Base-by-base conservation (phyloP, 2,888 invertebrate species). In the Itoplectis maculator region DNA sequence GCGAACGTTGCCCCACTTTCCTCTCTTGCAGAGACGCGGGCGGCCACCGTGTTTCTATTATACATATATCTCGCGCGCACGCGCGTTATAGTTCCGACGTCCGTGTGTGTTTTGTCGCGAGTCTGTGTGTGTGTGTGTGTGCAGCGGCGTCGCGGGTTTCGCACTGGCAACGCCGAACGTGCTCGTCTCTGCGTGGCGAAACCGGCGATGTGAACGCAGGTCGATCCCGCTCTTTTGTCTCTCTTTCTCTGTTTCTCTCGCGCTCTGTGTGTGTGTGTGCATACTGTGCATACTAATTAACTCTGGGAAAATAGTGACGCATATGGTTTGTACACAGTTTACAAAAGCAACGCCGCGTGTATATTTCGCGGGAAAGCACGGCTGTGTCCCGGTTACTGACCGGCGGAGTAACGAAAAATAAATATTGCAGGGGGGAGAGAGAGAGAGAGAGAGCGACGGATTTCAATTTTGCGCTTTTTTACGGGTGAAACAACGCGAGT, bases 1-100 rank as follows among this genome's bases (percentile, higher is more conserved):
- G 70, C 49, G 61, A 72, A 49, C 72, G 66, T 68, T 82, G 82
- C 66, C 82, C 82, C 80, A 82, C 82, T 82, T 82, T 82, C 82
- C 29, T 79, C 29, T 29, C 23, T 42, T 59, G 65, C 72, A 59
- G 59, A 70, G 56, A 69, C 66, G 56, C 65, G 65, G 63, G 37
- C 66, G n/a, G 49, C 66, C 65, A 59, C 68, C 35, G 54, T 72
- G 79, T 79, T 79, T 72, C 79, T 79, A 79, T 76, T 79, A 78
- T 69, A 69, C 47, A 42, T 51, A 56, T 18, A 65, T 29, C n/a
- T n/a, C n/a, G n/a, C n/a, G n/a, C n/a, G n/a, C n/a, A n/a, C n/a
- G n/a, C n/a, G n/a, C n/a, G n/a, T n/a, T n/a, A n/a, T n/a, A n/a
- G n/a, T n/a, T n/a, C n/a, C n/a, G n/a, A n/a, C n/a, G n/a, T n/a